Conservation (phyloP, 2,888 invertebrate genomes). For the Ormyrus pomaceus region DNA sequence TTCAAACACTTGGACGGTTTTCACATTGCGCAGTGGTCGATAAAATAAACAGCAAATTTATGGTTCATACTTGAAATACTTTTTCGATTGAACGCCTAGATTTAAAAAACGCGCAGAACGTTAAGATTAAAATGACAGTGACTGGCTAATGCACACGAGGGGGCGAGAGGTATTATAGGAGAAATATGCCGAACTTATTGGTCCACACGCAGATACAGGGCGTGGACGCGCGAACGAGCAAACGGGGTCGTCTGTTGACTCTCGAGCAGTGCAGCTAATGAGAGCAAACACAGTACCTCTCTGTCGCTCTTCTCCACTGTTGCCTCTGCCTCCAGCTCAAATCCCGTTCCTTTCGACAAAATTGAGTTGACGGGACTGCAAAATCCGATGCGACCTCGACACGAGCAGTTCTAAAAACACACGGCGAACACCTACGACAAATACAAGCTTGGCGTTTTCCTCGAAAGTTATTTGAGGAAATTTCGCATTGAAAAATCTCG, state of each 20-base stretch:
- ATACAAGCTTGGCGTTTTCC: neutral
- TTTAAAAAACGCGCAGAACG: too few species aligned
- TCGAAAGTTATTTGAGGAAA: neutral
- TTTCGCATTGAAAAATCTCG: neutral
- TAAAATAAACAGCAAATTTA: too few species aligned
- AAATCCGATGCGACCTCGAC: constrained; percentile 29
- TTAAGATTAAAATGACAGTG: too few species aligned
- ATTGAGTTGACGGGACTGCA: constrained; percentile 37
- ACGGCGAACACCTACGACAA: constrained; percentile 19
- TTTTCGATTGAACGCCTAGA: too few species aligned
- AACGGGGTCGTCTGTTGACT: constrained; percentile 59
- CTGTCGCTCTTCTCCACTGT: constrained; percentile 35
- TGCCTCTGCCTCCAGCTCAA: constrained; percentile 30
- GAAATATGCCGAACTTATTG: constrained; percentile 46
- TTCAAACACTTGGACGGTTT: too few species aligned
- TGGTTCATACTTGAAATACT: too few species aligned
- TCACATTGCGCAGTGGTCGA: too few species aligned
- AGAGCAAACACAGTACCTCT: constrained; percentile 62
- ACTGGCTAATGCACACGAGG: too few species aligned
- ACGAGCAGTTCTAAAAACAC: constrained; percentile 24
- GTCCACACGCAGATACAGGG: constrained; percentile 14
- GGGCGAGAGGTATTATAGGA: neutral
- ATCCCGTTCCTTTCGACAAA: constrained; percentile 51
- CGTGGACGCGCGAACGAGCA: neutral
- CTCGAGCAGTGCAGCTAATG: constrained; percentile 63